Conservation (phyloP, 64 coral and sea anemone genomes). For the Montipora cactus region DNA sequence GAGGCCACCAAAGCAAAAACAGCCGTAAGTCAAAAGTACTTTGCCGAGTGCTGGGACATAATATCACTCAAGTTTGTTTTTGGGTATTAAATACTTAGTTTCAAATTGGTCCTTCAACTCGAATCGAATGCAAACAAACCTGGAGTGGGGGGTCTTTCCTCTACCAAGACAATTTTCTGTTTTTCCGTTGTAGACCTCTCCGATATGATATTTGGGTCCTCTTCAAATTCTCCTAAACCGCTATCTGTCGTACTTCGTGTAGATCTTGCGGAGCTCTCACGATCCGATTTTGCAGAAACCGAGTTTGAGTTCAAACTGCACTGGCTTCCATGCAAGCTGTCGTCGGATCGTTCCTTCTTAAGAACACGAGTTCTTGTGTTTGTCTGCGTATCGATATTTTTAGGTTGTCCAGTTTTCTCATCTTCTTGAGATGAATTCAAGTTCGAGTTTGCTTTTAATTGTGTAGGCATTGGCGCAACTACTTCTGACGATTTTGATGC, state of each 20-base stretch:
- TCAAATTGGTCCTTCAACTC: neutral
- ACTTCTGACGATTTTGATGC: slow-evolving; percentile 77
- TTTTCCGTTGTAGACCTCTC: slow-evolving; percentile 72
- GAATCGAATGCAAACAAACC: slow-evolving; percentile 45
- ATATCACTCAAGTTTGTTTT: too few relatives aligned
- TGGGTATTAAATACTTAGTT: too few relatives aligned
- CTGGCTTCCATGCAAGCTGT: slow-evolving; percentile 86
- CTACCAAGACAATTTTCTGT: slow-evolving; percentile 28
- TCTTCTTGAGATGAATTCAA: slow-evolving; percentile 27
- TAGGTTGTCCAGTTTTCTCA: slow-evolving; percentile 13
- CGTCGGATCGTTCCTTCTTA: slow-evolving; percentile 47
- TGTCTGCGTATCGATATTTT: slow-evolving; percentile 16
- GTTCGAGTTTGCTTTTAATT: slow-evolving; percentile 50
- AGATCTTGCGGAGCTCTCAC: slow-evolving; percentile 88
- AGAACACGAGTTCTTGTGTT: slow-evolving; percentile 32
- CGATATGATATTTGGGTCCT: slow-evolving; percentile 75
- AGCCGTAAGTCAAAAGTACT: too few relatives aligned
- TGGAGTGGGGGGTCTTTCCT: slow-evolving; percentile 87
- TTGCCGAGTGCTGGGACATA: too few relatives aligned
- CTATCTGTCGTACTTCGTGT: slow-evolving; percentile 84
- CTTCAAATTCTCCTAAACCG: slow-evolving; percentile 84
- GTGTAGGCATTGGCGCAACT: slow-evolving; percentile 61
- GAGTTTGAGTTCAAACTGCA: slow-evolving; percentile 72
- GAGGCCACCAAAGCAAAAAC: too few relatives aligned
- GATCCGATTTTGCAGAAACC: slow-evolving; percentile 72